Conservation (phyloP, 2,113 vertebrate species). For the Genyomyrus donnyi region DNA sequence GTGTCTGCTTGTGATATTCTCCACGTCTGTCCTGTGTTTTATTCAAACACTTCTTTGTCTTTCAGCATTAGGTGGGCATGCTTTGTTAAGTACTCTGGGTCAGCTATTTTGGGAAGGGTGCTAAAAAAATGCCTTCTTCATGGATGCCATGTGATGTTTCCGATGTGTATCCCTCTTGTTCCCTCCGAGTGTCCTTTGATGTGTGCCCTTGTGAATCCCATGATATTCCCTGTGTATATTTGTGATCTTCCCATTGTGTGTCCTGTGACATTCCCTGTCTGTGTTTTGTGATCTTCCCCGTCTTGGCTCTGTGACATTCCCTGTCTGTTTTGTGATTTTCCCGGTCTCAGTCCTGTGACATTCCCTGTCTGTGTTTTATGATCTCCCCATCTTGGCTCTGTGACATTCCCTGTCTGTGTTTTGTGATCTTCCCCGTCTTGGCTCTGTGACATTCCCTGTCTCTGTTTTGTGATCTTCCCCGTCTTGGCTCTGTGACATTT, state of each 20-base stretch:
- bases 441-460: too few relatives aligned
- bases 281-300: neutral
- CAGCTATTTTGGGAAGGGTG: neutral
- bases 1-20: neutral
- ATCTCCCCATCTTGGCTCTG: neutral
- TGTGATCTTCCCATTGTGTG: neutral
- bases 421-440: too few relatives aligned
- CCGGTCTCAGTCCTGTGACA: neutral
- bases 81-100: neutral
- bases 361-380: neutral
- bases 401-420: neutral
- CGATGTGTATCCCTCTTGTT: neutral
- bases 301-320: neutral
- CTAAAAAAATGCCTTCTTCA: neutral
- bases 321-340: neutral
- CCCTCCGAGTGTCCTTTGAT: neutral
- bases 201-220: neutral
- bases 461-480: too few relatives aligned
- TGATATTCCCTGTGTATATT: neutral
- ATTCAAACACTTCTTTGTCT: neutral
- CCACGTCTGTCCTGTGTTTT: constrained; percentile 4
- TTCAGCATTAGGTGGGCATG: neutral
- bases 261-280: neutral
- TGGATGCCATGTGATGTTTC: neutral
- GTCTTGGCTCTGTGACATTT: too few relatives aligned